Base-by-base conservation (phyloP, 1,140 invertebrate species). In the Chironomus striatipennis region DNA sequence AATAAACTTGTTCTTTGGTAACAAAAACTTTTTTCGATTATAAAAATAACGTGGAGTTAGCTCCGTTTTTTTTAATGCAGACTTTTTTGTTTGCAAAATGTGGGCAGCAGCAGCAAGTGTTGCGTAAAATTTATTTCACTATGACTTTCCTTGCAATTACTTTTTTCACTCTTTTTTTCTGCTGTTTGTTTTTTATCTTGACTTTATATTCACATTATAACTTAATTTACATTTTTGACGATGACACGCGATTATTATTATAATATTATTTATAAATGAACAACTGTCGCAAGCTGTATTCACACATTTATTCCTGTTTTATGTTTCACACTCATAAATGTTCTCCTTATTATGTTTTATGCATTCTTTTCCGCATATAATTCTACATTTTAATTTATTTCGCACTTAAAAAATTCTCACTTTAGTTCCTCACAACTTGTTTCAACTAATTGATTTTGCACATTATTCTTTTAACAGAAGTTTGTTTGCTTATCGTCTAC, bases 121-220 rank as follows among this genome's bases (percentile, higher is more conserved):
- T 57, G 47, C 47, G 47, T 57, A 57, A 57, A 57, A 15, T 57
- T 57, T 57, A 57, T 57, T 57, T 57, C 47, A 57, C 47, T 57
- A n/a, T 15, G 5, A n/a, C 12, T 57, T 15, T 15, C 15, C 47
- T 57, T 57, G 4, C 47, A 34, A 34, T 34, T 2, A 34, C 15
- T 57, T 57, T n/a, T 10, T 5, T n/a, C 10, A 57, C 47, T n/a
- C 47, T 57, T n/a, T 12, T 5, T 8, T 47, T 47, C 43, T 47
- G 43, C 15, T 47, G 5, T 57, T 57, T 57, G 4, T 57, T 47
- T 57, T 47, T 57, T 57, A 57, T 57, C 47, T 57, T 12, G 12
- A 57, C 47, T 57, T 57, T 57, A 57, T 57, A 57, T 57, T 34
- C 24, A 34, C 24, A 34, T 34, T 57, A 57, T n/a, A 57, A 15